Percentiles rank a stretch among this genome's conserved stretches.
Conservation (phyloP, 2,797 vertebrate species). For the Hypotaenidia philippensis region DNA sequence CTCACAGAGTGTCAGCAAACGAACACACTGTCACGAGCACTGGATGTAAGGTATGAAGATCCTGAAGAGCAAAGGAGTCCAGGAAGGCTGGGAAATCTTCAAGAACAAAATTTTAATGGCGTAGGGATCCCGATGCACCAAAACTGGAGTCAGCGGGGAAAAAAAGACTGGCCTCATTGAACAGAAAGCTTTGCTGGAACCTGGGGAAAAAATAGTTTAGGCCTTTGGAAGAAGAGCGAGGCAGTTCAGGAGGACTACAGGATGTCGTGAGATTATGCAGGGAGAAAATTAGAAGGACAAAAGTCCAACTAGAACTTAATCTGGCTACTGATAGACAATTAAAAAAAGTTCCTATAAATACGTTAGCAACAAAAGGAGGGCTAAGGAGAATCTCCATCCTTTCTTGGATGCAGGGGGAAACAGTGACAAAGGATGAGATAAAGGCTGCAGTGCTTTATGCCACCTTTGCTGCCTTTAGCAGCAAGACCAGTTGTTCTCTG, state of each 20-base stretch:
- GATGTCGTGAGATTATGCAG: not conserved
- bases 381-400: too few relatives aligned
- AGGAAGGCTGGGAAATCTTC: not conserved
- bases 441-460: too few relatives aligned
- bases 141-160: rapidly evolving
- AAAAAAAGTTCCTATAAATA: too few relatives aligned
- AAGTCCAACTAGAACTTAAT: too few relatives aligned
- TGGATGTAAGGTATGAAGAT: not conserved
- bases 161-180: not conserved
- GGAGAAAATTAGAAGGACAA: too few relatives aligned
- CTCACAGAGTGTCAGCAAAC: not conserved
- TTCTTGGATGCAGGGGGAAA: too few relatives aligned
- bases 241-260: not conserved
- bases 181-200: not conserved
- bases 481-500: too few relatives aligned
- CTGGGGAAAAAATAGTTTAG: not conserved
- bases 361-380: too few relatives aligned
- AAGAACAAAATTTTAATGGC: not conserved
- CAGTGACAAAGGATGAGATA: too few relatives aligned
- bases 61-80: not conserved
- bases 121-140: rapidly evolving
- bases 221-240: not conserved
- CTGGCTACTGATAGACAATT: too few relatives aligned
- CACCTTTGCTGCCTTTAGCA: too few relatives aligned
- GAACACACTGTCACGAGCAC: not conserved